These are phyloP conservation scores for Patiria miniata DNA, from an alignment of 35 echinoderm and acorn worm genomes.

Conservation along the genomic window DNA sequence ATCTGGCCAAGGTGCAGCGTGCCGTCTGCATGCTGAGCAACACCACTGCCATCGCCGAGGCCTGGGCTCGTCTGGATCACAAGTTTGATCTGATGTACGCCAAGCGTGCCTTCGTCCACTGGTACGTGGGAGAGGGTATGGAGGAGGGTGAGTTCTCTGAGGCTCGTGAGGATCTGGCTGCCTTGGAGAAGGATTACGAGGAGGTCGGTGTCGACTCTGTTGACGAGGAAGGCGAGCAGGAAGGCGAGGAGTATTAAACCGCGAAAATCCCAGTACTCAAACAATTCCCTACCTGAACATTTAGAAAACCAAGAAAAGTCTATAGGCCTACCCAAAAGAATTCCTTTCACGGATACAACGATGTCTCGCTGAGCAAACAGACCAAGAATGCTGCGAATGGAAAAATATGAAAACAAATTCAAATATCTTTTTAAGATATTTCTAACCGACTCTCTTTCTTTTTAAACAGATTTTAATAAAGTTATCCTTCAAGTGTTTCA, in stretches of 20 bases:
- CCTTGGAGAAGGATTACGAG: conserved; percentile 89
- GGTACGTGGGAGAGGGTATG: conserved; percentile 95
- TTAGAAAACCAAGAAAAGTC: too few species aligned
- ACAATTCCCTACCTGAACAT: too few species aligned
- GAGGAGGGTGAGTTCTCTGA: conserved; percentile 95
- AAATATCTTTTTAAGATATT: too few species aligned
- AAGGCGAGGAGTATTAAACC: conserved; percentile 15
- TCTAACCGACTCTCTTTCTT: too few species aligned
- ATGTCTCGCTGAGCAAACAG: too few species aligned
- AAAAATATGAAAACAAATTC: too few species aligned
- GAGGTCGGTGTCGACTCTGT: conserved; percentile 73
- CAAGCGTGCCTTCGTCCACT: conserved; percentile 93
- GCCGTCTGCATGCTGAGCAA: conserved; percentile 90
- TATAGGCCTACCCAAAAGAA: too few species aligned
- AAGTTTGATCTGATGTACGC: conserved; percentile 97
- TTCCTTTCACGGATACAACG: too few species aligned
- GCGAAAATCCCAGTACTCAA: too few species aligned
- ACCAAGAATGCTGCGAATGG: too few species aligned
- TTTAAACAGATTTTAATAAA: too few species aligned
- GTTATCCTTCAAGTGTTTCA: too few species aligned
- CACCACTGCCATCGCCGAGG: conserved; percentile 92
- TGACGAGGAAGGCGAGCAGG: neutral
- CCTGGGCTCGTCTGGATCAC: conserved; percentile 91
- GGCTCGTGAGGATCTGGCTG: conserved; percentile 88
- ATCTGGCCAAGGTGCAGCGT: conserved; percentile 93